Percentiles rank a stretch among this genome's conserved stretches.
Conservation (phyloP, 1,140 invertebrate genomes). For the Matsumurasca onukii region DNA sequence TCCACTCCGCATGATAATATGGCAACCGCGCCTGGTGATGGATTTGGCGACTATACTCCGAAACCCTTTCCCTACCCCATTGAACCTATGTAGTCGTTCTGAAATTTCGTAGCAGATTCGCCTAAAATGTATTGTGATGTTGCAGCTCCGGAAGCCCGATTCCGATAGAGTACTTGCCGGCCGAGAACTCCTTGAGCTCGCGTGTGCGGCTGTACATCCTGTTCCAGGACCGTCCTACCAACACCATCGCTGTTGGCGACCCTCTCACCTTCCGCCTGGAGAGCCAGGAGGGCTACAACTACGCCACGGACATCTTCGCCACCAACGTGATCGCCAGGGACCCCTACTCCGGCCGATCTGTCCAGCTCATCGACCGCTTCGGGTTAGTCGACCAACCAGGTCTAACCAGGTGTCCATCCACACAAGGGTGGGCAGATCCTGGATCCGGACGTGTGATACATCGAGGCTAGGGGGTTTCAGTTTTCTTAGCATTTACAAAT, state of each 20-base stretch:
- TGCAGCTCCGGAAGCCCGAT: conserved; percentile 79
- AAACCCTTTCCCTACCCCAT: too few species aligned
- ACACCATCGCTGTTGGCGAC: conserved; percentile 92
- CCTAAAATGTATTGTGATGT: too few species aligned
- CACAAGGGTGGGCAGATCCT: too few species aligned
- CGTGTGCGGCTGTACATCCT: conserved; percentile 81
- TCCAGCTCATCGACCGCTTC: conserved; percentile 85
- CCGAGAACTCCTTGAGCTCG: conserved; percentile 86
- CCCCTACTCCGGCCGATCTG: conserved; percentile 86
- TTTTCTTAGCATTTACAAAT: too few species aligned
- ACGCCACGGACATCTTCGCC: conserved; percentile 86
- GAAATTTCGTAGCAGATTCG: too few species aligned
- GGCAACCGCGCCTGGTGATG: too few species aligned
- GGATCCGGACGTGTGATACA: too few species aligned
- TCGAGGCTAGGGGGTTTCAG: too few species aligned
- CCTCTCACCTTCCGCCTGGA: conserved; percentile 86
- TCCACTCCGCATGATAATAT: too few species aligned
- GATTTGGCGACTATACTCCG: too few species aligned
- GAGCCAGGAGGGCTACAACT: conserved; percentile 86
- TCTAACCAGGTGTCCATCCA: too few species aligned
- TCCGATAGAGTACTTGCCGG: conserved; percentile 86
- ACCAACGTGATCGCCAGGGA: conserved; percentile 92
- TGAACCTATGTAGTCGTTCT: too few species aligned
- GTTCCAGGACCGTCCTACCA: conserved; percentile 87
- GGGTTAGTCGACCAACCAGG: conserved; percentile 61